Conservation (phyloP, 2,113 vertebrate species). For the Dicrurus megarhynchus region DNA sequence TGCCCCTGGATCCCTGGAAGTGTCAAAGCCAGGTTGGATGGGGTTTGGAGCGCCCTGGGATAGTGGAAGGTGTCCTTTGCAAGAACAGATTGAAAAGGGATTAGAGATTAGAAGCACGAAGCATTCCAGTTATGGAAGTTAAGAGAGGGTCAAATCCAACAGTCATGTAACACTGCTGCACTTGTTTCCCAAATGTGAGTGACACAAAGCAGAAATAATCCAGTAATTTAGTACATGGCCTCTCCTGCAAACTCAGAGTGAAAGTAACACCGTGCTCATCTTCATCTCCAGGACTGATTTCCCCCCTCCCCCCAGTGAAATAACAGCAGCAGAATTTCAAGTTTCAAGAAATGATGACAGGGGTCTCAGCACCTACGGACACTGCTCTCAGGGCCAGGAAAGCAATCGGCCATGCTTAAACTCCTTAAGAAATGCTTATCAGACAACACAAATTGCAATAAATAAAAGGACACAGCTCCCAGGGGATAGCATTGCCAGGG, state of each 20-base stretch:
- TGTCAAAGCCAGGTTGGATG: background rate
- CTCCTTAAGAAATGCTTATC: background rate
- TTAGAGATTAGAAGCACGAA: background rate
- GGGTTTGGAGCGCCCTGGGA: background rate
- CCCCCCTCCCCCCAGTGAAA: background rate
- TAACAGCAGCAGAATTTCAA: background rate
- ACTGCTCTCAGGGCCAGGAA: background rate
- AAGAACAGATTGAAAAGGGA: background rate
- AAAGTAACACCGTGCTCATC: background rate
- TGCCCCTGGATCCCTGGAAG: background rate
- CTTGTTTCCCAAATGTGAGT: background rate
- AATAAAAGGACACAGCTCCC: background rate
- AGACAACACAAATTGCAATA: background rate
- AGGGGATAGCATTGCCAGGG: background rate
- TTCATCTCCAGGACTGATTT: background rate
- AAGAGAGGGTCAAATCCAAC: background rate
- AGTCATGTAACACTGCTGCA: background rate
- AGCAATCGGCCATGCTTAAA: background rate
- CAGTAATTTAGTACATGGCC: background rate
- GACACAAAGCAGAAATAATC: background rate
- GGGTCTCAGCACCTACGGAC: background rate
- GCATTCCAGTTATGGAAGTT: background rate
- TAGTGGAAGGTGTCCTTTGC: background rate
- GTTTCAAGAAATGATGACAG: background rate
- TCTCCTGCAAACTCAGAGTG: background rate